These are phyloP conservation scores for Synanthedon andrenaeformis DNA, from an alignment of 2,888 invertebrate genomes.

Conservation along the genomic window DNA sequence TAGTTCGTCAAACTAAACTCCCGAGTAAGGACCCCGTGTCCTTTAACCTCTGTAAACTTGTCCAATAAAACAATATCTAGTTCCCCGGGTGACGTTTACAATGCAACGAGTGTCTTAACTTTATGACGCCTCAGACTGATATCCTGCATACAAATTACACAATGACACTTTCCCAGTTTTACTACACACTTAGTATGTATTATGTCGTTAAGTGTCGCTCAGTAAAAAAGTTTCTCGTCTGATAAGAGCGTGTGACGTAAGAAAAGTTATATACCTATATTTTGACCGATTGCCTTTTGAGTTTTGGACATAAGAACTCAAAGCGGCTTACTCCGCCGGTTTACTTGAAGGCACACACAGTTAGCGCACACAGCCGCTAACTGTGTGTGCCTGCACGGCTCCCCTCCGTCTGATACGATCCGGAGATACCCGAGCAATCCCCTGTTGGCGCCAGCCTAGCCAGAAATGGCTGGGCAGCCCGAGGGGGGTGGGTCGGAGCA, in stretches of 20 bases:
- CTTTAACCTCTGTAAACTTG: conserved; percentile 14
- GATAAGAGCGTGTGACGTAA: conserved; percentile 12
- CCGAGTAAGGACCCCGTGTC: not conserved
- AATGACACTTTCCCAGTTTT: conserved; percentile 45
- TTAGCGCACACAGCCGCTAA: too few relatives aligned
- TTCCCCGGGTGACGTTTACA: conserved; percentile 30
- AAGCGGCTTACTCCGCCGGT: too few relatives aligned
- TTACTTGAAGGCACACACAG: too few relatives aligned
- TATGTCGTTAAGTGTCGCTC: conserved; percentile 12
- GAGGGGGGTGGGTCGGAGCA: too few relatives aligned
- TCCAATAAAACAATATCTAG: conserved; percentile 36
- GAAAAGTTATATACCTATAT: conserved; percentile 6
- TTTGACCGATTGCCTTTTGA: too few relatives aligned
- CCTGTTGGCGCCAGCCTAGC: too few relatives aligned
- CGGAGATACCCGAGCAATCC: too few relatives aligned
- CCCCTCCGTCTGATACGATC: too few relatives aligned
- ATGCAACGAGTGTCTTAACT: conserved; percentile 43
- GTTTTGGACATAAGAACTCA: too few relatives aligned
- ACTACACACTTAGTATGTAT: conserved; percentile 30
- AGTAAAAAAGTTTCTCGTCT: conserved; percentile 1
- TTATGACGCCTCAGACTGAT: conserved; percentile 39
- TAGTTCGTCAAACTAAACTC: not conserved
- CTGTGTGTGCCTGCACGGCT: too few relatives aligned
- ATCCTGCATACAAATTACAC: conserved; percentile 50
- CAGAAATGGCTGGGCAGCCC: too few relatives aligned